Base-by-base conservation (phyloP, 2,797 vertebrate genomes). In the Remorina albescens region DNA sequence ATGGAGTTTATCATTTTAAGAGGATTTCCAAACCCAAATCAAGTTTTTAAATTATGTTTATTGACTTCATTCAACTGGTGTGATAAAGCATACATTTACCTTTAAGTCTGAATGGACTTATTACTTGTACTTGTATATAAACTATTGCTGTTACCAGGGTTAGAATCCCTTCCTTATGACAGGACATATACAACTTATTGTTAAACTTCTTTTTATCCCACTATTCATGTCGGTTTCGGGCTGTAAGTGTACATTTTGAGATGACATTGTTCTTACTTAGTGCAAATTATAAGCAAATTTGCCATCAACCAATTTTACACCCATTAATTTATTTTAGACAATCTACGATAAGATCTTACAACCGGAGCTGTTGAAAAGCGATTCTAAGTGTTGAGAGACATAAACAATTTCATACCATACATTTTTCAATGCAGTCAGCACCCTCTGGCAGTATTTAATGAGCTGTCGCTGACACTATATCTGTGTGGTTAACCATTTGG, bases 401-500 rank as follows among this genome's bases (percentile, higher is more conserved):
- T 26, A 1, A 5, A 41, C 2, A n/a, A 19, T 41, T 6, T 3
- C 10, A 15, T 46, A 26, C 5, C 10, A 12, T 32, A 19, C 23
- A 53, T 63, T 53, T 60, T 60, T 53, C 19, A 36, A 36, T 41
- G 26, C 42, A 3, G 2, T 19, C 18, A 30, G 39, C 19, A 19
- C 28, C 30, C 50, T 64, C 56, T 49, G 42, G n/a, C 23, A 21
- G 56, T 37, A 25, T 72, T 36, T 18, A 44, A 13, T 54, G 42
- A 23, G 47, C 60, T 75, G 67, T 69, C 46, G 53, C 7, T 67
- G 60, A 49, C 50, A 58, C 23, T 37, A 19, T 55, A 65, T 78
- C 67, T 25, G 61, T 53, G 58, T 21, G 41, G 79, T 67, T 54
- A 71, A 72, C 71, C 59, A 58, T 32, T 50, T 73, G 86, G 86